Evolutionary conservation across 2,888 invertebrate genomes (phyloP), one percentile per base, ranked within the genome.

Genomic region (Drosophila longiperda): DNA sequence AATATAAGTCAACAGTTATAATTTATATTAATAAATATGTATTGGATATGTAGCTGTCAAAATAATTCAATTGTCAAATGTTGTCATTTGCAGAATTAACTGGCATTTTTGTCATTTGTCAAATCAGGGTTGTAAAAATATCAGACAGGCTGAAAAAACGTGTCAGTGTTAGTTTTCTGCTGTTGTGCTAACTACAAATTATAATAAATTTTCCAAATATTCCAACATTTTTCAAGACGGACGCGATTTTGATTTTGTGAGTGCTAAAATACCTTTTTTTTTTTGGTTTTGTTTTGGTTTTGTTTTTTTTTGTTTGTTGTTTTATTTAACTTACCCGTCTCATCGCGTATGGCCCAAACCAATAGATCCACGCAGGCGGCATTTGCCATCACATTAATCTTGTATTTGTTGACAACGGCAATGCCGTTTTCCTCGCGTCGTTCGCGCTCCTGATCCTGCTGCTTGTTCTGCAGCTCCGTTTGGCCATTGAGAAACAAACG

Each of bases 281-380:
- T 17, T 26, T 49, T 45, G 34, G 2, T 36, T 36, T 36, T 36
- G 15, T 36, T 36, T 36, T 15, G 8, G 8, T 34, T 53, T 42
- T 20, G 34, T 5, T 0, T 20, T 32, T n/a, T 12, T 32, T n/a
- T 12, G 7, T 50, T 29, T 29, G n/a, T n/a, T 9, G 17, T 50
- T 9, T 9, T n/a, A 15, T 15, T 12, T 8, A 15, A 80, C 91
- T 94, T 93, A 98, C 98, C 98, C 91, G 97, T 97, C 94, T 99
- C 99, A 92, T 99, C 99, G 1, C 97, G 97, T 80, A 99, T 98
- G 1, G 99, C 98, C 99, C 99, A 99, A 36, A 99, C 99, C 2
- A 99, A 94, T 9, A 99, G 94, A 93, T 99, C 99, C 0, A 99
- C 98, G 91, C 99, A 99, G 1, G 98, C 98, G 0, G 99, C 98